A percentile compares a stretch with the other conserved stretches of the same genome.
These are phyloP conservation scores for Netelia melanura DNA, from an alignment of 2,888 invertebrate species.

Conservation along the genomic window DNA sequence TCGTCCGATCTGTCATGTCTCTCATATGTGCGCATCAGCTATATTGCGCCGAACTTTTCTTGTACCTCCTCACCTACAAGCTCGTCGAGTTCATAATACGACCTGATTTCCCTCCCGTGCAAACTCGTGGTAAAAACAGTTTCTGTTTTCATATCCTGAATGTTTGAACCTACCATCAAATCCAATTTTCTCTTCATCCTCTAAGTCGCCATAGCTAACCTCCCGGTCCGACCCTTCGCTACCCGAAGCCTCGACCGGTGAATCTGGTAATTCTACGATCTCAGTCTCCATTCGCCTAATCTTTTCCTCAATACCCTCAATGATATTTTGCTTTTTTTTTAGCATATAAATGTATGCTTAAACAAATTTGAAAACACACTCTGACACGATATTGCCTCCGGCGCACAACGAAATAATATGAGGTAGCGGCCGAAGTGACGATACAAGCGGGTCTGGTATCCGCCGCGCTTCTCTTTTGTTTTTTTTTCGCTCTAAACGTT, in stretches of 20 bases:
- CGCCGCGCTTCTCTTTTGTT: conserved; percentile 26
- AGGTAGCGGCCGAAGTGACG: no score
- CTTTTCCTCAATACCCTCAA: conserved; percentile 20
- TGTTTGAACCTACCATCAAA: conserved; percentile 7
- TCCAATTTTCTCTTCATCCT: conserved; percentile 24
- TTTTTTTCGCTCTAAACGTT: conserved; percentile 37
- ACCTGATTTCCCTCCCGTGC: conserved; percentile 4
- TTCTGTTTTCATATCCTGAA: neutral
- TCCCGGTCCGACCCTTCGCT: neutral
- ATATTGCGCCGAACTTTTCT: conserved; percentile 17
- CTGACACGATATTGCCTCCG: no score
- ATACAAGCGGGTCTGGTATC: neutral
- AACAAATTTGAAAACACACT: neutral
- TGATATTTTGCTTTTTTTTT: neutral
- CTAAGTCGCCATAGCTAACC: conserved; percentile 16
- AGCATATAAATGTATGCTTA: conserved; percentile 2
- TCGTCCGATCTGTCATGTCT: conserved; percentile 18
- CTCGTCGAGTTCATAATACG: conserved; percentile 18
- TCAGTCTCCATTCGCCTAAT: conserved; percentile 10
- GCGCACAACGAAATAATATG: no score
- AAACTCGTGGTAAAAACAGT: neutral
- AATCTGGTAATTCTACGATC: neutral
- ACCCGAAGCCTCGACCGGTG: conserved; percentile 4
- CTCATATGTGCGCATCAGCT: conserved; percentile 25
- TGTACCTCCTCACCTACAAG: conserved; percentile 36